These are phyloP conservation scores for Drosophila paulistorum DNA, from an alignment of 1,140 invertebrate species.

Conservation along the genomic window DNA sequence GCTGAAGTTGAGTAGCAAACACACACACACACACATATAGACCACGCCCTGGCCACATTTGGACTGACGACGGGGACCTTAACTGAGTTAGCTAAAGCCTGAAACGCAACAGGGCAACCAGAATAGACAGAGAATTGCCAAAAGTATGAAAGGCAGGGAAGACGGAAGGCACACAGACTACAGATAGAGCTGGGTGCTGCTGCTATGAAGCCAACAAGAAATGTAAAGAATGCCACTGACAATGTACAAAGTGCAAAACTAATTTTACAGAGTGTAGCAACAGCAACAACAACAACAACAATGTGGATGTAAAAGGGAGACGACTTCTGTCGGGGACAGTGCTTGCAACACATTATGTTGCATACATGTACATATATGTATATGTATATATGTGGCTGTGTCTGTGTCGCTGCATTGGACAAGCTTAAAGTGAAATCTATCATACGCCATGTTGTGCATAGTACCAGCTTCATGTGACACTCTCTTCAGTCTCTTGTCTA, in stretches of 20 bases:
- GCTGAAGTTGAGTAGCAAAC: slow-evolving; percentile 64
- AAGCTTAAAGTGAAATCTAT: slow-evolving; percentile 63
- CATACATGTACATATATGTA: slow-evolving; percentile 17
- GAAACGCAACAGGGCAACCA: slow-evolving; percentile 10
- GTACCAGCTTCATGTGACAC: slow-evolving; percentile 10
- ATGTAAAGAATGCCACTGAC: slow-evolving; percentile 80
- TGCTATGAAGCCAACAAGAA: slow-evolving; percentile 61
- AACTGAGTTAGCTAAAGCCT: slow-evolving; percentile 43
- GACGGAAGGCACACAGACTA: neutral
- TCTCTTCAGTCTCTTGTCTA: no score
- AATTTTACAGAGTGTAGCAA: slow-evolving; percentile 77
- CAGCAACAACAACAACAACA: slow-evolving; percentile 31
- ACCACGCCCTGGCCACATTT: slow-evolving; percentile 30
- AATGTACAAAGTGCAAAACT: slow-evolving; percentile 82
- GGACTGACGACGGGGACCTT: slow-evolving; percentile 25
- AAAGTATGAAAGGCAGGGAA: slow-evolving; percentile 18
- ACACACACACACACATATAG: slow-evolving; percentile 28
- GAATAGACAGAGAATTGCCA: slow-evolving; percentile 34
- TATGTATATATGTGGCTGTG: slow-evolving; percentile 40
- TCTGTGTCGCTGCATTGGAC: slow-evolving; percentile 21
- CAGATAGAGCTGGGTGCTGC: slow-evolving; percentile 11
- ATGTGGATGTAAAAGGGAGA: slow-evolving; percentile 11
- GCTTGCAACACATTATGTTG: slow-evolving; percentile 55
- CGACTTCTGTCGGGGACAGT: slow-evolving; percentile 37
- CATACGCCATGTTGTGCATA: slow-evolving; percentile 60